These are phyloP conservation scores for Pachydiplax longipennis DNA, from an alignment of 2,888 invertebrate genomes.

Conservation along the genomic window DNA sequence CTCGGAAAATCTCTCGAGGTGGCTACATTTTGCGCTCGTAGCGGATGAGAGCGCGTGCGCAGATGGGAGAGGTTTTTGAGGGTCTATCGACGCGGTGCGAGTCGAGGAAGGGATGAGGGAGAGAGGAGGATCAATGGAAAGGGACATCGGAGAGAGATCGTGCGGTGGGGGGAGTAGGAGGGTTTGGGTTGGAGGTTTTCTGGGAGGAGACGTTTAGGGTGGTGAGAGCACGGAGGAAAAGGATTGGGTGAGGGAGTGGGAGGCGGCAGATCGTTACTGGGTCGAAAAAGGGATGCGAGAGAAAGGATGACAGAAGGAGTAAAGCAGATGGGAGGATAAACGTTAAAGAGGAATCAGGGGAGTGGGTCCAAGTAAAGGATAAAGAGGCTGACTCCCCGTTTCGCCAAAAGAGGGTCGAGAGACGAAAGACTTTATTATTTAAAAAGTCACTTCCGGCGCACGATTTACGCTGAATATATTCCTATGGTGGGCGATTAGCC, in stretches of 20 bases:
- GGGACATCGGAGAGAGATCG: background rate
- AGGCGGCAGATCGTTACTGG: background rate
- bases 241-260: background rate
- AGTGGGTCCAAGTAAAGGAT: background rate
- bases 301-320: background rate
- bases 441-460: background rate
- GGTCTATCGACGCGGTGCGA: background rate
- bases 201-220: background rate
- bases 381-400: background rate
- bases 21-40: background rate
- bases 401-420: background rate
- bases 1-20: background rate
- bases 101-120: constrained; percentile 45
- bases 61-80: background rate
- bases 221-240: background rate
- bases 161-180: background rate
- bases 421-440: background rate
- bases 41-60: background rate
- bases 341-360: background rate
- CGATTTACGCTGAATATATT: background rate
- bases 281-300: background rate
- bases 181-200: background rate
- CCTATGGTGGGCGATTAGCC: no score
- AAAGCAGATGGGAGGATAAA: background rate
- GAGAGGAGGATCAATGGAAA: constrained; percentile 14